Conservation (phyloP, 2,888 invertebrate species). For the Drosophila subquinaria region DNA sequence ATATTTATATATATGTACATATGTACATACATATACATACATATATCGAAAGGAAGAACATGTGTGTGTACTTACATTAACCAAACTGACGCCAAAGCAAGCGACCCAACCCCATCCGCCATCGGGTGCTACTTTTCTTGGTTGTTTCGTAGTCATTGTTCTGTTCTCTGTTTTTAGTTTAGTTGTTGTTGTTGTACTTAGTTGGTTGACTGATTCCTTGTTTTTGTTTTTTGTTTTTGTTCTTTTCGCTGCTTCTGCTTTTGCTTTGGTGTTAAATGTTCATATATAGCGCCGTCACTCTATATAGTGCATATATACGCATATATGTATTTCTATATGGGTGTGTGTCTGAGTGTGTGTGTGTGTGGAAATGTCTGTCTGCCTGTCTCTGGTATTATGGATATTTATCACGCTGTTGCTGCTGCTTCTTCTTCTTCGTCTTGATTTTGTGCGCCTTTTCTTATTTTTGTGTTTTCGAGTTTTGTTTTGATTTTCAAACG, state of each 20-base stretch:
- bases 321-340: background rate
- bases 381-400: slow-evolving; percentile 32
- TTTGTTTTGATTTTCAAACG: slow-evolving; percentile 44
- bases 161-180: slow-evolving; percentile 26
- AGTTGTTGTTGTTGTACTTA: slow-evolving; percentile 28
- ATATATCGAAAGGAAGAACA: background rate
- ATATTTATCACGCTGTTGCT: slow-evolving; percentile 33
- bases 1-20: background rate
- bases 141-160: slow-evolving; percentile 82
- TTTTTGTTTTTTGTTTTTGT: slow-evolving; percentile 30
- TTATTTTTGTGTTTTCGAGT: slow-evolving; percentile 26
- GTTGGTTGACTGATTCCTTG: slow-evolving; percentile 31
- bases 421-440: slow-evolving; percentile 16
- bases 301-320: slow-evolving; percentile 31
- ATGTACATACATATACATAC: background rate
- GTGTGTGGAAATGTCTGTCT: background rate
- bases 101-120: slow-evolving; percentile 97
- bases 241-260: slow-evolving; percentile 19
- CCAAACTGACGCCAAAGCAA: slow-evolving; percentile 92
- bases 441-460: slow-evolving; percentile 37
- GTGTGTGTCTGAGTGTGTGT: background rate
- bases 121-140: slow-evolving; percentile 92
- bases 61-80: slow-evolving; percentile 89
- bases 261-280: slow-evolving; percentile 41
- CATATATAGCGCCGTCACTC: slow-evolving; percentile 30